Percentiles rank a stretch among this genome's conserved stretches.
Evolutionary conservation across 2,888 invertebrate species (phyloP).

Genomic region (Thymelicus lineola): DNA sequence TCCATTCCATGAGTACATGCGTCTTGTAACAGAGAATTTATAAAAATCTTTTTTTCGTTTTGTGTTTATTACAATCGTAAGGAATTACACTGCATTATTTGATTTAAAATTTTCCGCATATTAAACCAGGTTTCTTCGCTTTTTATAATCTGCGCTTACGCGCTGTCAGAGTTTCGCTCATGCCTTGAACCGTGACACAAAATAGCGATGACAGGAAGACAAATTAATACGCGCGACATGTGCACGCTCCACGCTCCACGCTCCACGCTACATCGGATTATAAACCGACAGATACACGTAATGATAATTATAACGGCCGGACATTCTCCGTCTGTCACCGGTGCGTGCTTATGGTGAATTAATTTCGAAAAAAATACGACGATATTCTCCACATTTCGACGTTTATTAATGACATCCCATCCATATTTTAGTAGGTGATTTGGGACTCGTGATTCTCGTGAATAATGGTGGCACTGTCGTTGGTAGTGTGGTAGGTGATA

Average conservation of each 20-base stretch:
- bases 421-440: constrained; percentile 10
- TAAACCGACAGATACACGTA: constrained; percentile 27
- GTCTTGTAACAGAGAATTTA: too few species aligned
- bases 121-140: too few species aligned
- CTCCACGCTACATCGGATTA: constrained; percentile 31
- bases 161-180: constrained; percentile 32
- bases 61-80: too few species aligned
- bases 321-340: constrained; percentile 17
- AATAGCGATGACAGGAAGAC: constrained; percentile 60
- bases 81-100: too few species aligned
- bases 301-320: constrained; percentile 24
- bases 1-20: too few species aligned
- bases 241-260: constrained; percentile 28
- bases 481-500: not conserved
- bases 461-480: not conserved
- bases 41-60: too few species aligned
- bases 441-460: not conserved
- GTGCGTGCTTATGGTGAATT: constrained; percentile 10
- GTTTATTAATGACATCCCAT: constrained; percentile 12
- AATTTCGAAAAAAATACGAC: constrained; percentile 11
- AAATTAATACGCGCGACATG: constrained; percentile 55
- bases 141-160: not conserved
- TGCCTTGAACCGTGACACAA: constrained; percentile 40
- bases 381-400: constrained; percentile 7
- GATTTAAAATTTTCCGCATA: too few species aligned